These are phyloP conservation scores for Cyrtodaria siliqua DNA, from an alignment of 2,888 invertebrate species.

Conservation along the genomic window DNA sequence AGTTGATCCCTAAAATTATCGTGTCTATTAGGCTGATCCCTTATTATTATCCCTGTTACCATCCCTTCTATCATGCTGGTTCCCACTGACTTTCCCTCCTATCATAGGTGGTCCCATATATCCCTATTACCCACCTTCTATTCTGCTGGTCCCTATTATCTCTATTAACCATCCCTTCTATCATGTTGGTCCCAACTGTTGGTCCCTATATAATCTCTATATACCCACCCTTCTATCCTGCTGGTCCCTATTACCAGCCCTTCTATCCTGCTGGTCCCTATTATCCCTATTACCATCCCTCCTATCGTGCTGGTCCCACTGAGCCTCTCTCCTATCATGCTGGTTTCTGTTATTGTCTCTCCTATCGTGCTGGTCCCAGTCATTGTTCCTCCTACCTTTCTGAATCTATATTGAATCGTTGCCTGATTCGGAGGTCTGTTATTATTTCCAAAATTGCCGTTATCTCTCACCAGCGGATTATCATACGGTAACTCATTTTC, in stretches of 20 bases:
- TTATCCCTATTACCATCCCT: not conserved
- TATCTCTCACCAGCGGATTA: constrained; percentile 27
- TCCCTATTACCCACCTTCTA: too few species aligned
- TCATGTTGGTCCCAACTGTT: constrained; percentile 19
- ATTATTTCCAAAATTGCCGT: not conserved
- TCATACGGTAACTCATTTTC: constrained; percentile 16
- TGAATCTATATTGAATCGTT: not conserved
- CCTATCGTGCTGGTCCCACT: not conserved
- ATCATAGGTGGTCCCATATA: too few species aligned
- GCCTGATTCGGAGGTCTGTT: constrained; percentile 8
- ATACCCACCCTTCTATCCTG: constrained; percentile 1
- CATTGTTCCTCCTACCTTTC: constrained; percentile 15
- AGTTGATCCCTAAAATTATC: constrained; percentile 10
- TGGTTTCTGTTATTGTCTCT: not conserved
- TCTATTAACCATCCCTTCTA: constrained; percentile 1
- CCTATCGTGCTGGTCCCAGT: constrained; percentile 49
- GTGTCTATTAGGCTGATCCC: not conserved
- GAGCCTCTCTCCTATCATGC: not conserved
- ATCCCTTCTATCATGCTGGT: not conserved
- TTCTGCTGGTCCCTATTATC: constrained; percentile 53
- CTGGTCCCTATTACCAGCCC: not conserved
- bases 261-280: constrained; percentile 25
- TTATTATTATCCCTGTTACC: not conserved
- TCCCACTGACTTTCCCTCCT: not conserved
- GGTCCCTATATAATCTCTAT: not conserved